phyloP scores from a whole-genome alignment of 2,888 invertebrate genomes.

The Melieria crassipennis region DNA sequence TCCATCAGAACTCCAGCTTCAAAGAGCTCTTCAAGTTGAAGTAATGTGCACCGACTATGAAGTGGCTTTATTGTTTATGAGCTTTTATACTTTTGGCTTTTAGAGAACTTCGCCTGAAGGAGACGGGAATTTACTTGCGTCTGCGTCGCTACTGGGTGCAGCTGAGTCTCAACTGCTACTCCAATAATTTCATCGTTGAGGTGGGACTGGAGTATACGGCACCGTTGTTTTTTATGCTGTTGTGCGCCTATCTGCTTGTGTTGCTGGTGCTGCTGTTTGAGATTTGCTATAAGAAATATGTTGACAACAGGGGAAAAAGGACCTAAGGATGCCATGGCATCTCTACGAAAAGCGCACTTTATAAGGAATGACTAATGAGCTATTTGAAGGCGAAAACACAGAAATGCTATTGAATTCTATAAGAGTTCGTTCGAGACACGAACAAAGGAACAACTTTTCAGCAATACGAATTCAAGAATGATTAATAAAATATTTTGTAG shows the following conservation, averaged over 20 bases:
- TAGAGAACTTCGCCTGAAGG: constrained; percentile 47
- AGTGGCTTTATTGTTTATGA: background rate
- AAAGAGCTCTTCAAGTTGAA: constrained; percentile 53
- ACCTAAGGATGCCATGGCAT: no score
- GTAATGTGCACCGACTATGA: constrained; percentile 35
- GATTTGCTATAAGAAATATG: constrained; percentile 41
- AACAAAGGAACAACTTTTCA: no score
- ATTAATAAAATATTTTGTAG: no score
- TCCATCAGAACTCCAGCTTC: constrained; percentile 57
- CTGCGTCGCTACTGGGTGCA: constrained; percentile 51
- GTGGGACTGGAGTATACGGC: constrained; percentile 61
- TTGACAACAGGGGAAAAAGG: background rate
- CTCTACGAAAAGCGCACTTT: no score
- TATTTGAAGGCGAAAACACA: no score
- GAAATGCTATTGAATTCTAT: no score
- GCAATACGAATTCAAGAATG: no score
- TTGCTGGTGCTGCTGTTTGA: constrained; percentile 49
- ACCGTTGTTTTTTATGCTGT: constrained; percentile 53
- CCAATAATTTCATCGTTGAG: constrained; percentile 52
- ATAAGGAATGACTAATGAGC: no score
- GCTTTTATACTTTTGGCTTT: background rate
- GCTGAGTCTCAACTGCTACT: constrained; percentile 50
- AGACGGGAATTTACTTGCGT: constrained; percentile 53
- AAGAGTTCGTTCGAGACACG: no score
- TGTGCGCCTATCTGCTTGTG: constrained; percentile 44